Evolutionary conservation across 2,113 vertebrate species (phyloP), one percentile per base, ranked within the genome.

Genomic region (Osmerus eperlanus): DNA sequence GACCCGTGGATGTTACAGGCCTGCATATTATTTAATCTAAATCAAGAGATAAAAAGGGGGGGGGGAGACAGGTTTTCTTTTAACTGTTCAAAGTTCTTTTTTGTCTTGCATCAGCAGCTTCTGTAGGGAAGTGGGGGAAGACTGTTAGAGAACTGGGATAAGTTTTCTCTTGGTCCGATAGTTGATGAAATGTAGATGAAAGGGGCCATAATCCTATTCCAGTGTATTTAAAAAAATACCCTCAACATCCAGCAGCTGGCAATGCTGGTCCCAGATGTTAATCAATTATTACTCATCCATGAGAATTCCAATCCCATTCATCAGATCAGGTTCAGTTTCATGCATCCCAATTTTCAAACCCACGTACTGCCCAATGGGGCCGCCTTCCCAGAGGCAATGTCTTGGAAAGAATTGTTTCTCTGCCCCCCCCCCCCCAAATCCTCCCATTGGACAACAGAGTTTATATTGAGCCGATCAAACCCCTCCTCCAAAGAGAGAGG

Each of bases 241-340:
- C 64, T 65, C 67, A 71, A 65, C 54, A 67, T 13, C 36, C 16
- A 25, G 71, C 65, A 79, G 68, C 51, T 75, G 72, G 74, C 66
- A 73, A 73, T 47, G 53, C 64, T 61, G 52, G 77, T 82, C 78
- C 76, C 72, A 71, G 68, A 78, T 70, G 71, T 76, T 79, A 63
- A 84, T 83, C 72, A 77, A 75, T 84, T 77, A 83, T 77, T 84
- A 76, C 78, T 80, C 47, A 85, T 86, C 85, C 74, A 68, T 25
- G 77, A 80, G 78, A 28, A 71, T 74, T 77, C 53, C 67, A 75
- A 60, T 61, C 74, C 69, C 41, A 52, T 72, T 62, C 78, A 76
- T 68, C 72, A 73, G 68, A 79, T 52, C 73, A 47, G 68, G 63
- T 72, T 78, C 75, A 66, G 63, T 77, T 72, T 74, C 51, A 56